phyloP scores from a whole-genome alignment of 1,140 invertebrate genomes.

The Eubasilissa regina region DNA sequence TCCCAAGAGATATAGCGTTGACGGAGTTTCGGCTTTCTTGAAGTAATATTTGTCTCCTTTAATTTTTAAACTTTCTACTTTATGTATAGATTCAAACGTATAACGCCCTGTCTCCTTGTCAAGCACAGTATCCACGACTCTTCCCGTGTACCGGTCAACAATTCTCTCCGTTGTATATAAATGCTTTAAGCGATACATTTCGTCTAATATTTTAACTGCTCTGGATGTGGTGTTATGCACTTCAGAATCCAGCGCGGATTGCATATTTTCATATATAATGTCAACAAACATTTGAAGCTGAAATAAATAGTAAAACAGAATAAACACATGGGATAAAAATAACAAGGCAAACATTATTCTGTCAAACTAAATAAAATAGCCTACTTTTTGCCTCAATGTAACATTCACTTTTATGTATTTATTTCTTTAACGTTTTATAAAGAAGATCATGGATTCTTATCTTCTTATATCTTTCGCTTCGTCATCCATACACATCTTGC shows the following conservation, averaged over 20 bases:
- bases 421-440: too few relatives aligned
- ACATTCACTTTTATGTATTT: too few relatives aligned
- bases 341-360: too few relatives aligned
- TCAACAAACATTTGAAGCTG: constrained; percentile 16
- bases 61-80: constrained; percentile 4
- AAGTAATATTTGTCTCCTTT: background rate
- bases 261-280: constrained; percentile 3
- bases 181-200: constrained; percentile 8
- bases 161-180: constrained; percentile 1
- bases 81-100: background rate
- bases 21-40: background rate
- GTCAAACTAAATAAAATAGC: too few relatives aligned
- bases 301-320: background rate
- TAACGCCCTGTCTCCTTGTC: background rate
- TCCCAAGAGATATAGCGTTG: background rate
- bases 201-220: background rate
- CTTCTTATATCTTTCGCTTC: too few relatives aligned
- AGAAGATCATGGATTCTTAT: too few relatives aligned
- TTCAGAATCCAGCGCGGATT: background rate
- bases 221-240: background rate
- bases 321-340: too few relatives aligned
- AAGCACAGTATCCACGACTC: background rate
- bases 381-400: too few relatives aligned
- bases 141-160: background rate
- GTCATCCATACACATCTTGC: too few relatives aligned